Percentiles rank a stretch among this genome's conserved stretches.
These are phyloP conservation scores for Eupsittula cactorum DNA, from an alignment of 2,113 vertebrate genomes.

Conservation along the genomic window DNA sequence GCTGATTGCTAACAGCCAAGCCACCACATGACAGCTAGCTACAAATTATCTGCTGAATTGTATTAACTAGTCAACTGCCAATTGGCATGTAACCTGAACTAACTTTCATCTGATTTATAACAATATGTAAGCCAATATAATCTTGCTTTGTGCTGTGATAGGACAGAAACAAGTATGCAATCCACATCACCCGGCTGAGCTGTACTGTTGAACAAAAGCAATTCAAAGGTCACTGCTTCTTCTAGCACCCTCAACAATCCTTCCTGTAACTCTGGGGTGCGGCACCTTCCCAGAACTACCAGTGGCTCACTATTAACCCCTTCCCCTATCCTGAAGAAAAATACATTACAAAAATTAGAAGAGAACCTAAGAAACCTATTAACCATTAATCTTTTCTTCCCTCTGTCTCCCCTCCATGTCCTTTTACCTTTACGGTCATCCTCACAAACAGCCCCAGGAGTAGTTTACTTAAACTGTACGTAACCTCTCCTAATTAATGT, in stretches of 20 bases:
- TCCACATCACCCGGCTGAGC: constrained; percentile 11
- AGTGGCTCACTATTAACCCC: not conserved
- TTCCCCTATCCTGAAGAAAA: not conserved
- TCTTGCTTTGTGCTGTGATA: not conserved
- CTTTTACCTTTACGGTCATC: constrained; percentile 10
- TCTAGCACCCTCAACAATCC: not conserved
- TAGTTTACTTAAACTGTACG: not conserved
- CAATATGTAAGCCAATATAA: not conserved
- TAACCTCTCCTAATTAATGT: constrained; percentile 38
- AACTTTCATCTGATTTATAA: not conserved
- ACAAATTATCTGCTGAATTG: not conserved
- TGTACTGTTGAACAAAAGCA: not conserved
- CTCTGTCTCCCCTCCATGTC: rapidly evolving
- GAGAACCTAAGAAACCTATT: not conserved
- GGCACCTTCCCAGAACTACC: not conserved
- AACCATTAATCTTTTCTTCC: not conserved
- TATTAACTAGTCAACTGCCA: not conserved
- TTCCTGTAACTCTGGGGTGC: constrained; percentile 21
- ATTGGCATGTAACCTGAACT: not conserved
- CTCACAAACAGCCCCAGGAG: constrained; percentile 42
- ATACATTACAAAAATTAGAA: not conserved
- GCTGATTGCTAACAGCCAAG: not conserved
- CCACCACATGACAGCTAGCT: not conserved
- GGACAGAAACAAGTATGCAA: not conserved
- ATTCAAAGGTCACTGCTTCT: not conserved